Base-by-base conservation (phyloP, 2,113 vertebrate genomes). In the Climacteris rufus region DNA sequence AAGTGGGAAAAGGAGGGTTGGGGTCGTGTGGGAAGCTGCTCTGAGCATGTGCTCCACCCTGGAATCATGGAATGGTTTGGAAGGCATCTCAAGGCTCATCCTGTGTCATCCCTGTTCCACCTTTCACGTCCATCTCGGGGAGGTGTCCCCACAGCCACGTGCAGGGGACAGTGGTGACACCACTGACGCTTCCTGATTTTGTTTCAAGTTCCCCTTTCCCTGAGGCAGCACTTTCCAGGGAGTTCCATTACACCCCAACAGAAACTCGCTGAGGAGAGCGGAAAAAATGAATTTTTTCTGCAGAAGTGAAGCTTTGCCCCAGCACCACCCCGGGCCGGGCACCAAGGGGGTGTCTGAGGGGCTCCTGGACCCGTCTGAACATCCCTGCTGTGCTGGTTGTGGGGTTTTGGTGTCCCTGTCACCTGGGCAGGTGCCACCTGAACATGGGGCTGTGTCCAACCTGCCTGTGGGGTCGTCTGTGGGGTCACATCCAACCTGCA, bases 21-120 rank as follows among this genome's bases (percentile, higher is more conserved):
- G 65, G 9, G 39, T 6, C 2, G 2, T 0, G 21, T 4, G 9
- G 0, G 3, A 5, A 12, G 24, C 39, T 0, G 3, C 37, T 5
- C 8, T 1, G 21, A 16, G 27, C 4, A 7, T 1, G 1, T 0
- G 47, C 37, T 13, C 23, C 42, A 1, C 0, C 28, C 39, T 4
- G 17, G 27, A 9, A 16, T 21, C 25, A 0, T 0, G 33, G 56
- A 7, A 17, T 3, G 37, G 33, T 8, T 7, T 8, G 42, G 56
- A 17, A 60, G n/a, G 54, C 6, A 61, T 2, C 15, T 8, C 1
- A 4, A 28, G 28, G 30, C 17, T 19, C 15, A 4, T 19, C 42
- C 56, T n/a, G n/a, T n/a, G n/a, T n/a, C n/a, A n/a, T n/a, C n/a
- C n/a, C n/a, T 4, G 4, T 6, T 15, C 35, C 35, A 10, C 54